A percentile compares a stretch with the other conserved stretches of the same genome.
These are phyloP conservation scores for Nymphalis urticae DNA, from an alignment of 2,888 invertebrate species.

Conservation along the genomic window DNA sequence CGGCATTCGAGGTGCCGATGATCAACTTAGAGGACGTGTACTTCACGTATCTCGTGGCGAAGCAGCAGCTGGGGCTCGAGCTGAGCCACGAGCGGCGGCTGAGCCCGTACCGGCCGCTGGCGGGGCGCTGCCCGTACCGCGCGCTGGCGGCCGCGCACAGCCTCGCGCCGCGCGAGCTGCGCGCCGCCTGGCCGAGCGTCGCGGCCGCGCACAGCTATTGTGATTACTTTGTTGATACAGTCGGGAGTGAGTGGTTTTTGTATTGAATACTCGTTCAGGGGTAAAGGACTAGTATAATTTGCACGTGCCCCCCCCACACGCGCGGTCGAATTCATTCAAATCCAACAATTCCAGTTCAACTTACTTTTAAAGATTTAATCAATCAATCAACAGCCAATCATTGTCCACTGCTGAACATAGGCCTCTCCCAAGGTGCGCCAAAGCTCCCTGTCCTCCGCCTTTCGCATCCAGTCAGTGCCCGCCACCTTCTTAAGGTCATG, in stretches of 20 bases:
- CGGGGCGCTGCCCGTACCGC: conserved; percentile 57
- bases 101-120: conserved; percentile 54
- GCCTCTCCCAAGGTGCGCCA: too few relatives aligned
- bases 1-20: conserved; percentile 79
- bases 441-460: too few relatives aligned
- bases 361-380: too few relatives aligned
- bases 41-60: conserved; percentile 85
- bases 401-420: too few relatives aligned
- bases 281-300: too few relatives aligned
- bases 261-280: conserved; percentile 35
- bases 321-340: too few relatives aligned
- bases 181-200: conserved; percentile 50
- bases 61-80: conserved; percentile 71
- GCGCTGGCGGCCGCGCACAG: conserved; percentile 56
- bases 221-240: conserved; percentile 42
- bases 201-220: conserved; percentile 45
- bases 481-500: too few relatives aligned
- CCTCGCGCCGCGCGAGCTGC: conserved; percentile 51
- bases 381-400: too few relatives aligned
- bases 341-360: too few relatives aligned
- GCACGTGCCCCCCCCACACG: too few relatives aligned
- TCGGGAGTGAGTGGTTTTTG: conserved; percentile 49
- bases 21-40: conserved; percentile 87
- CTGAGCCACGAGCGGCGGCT: conserved; percentile 82
- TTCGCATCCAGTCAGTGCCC: too few relatives aligned